Evolutionary conservation across 2,113 vertebrate species (phyloP).

Genomic region (Mugil cephalus): DNA sequence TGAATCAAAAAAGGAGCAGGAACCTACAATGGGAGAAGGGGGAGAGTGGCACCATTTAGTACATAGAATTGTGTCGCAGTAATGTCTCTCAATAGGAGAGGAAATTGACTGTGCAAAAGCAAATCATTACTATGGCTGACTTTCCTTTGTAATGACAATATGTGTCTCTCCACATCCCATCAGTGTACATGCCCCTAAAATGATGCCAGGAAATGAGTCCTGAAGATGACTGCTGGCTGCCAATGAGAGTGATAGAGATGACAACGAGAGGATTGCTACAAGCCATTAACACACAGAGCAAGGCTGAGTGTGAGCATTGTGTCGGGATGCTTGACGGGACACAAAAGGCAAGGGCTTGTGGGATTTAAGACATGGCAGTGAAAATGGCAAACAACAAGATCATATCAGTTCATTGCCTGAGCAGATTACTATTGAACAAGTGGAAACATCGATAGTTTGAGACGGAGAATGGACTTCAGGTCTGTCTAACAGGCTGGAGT

Average conservation of each 20-base stretch:
- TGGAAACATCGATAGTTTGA: conserved; percentile 20
- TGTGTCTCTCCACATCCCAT: conserved; percentile 81
- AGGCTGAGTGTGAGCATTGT: conserved; percentile 26
- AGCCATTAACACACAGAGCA: conserved; percentile 51
- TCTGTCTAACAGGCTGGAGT: neutral
- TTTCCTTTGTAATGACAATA: conserved; percentile 84
- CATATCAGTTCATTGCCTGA: conserved; percentile 10
- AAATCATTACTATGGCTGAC: conserved; percentile 80
- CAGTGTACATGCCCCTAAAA: conserved; percentile 73
- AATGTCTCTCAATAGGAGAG: conserved; percentile 77
- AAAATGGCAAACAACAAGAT: conserved; percentile 39
- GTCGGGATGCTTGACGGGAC: conserved; percentile 18
- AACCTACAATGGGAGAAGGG: conserved; percentile 36
- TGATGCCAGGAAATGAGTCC: conserved; percentile 80
- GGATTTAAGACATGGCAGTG: conserved; percentile 5
- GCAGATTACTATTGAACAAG: conserved; percentile 28
- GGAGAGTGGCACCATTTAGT: conserved; percentile 46
- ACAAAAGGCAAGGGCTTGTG: conserved; percentile 38
- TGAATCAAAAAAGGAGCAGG: conserved; percentile 36
- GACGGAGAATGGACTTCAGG: conserved; percentile 1
- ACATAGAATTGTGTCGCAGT: conserved; percentile 74
- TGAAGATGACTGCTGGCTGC: conserved; percentile 78
- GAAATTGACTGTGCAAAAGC: conserved; percentile 85
- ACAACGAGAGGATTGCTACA: conserved; percentile 55
- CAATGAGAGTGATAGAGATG: conserved; percentile 69